Evolutionary conservation across 37 sponge, comb jelly and placozoan species (phyloP), one percentile per base, ranked within the genome.

Genomic region (Crambe crambe): DNA sequence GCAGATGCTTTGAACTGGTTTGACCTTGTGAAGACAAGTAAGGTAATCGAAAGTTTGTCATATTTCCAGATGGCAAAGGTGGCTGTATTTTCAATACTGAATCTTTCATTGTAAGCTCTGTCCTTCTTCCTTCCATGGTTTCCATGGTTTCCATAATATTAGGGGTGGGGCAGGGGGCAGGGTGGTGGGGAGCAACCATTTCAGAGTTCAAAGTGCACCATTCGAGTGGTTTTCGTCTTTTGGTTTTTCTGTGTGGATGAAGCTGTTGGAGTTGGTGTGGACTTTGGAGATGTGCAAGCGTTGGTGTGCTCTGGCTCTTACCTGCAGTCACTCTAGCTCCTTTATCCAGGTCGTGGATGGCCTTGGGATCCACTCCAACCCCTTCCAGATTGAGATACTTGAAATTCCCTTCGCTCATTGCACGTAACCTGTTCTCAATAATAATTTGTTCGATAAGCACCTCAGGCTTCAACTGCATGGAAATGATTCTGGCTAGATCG

Each of bases 401-500:
- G 25, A 54, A 57, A 38, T 66, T 37, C 40, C 32, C 27, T 51
- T 73, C 17, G 40, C 74, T 67, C 68, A 83, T 74, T 2, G 67
- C n/a, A 21, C 75, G 42, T 20, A 83, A 68, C 18, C 58, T 37
- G 15, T 75, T 73, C 56, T 83, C 76, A 35, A 82, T 82, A 1
- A 83, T 51, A 23, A 83, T 36, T 66, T 74, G 83, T 34, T 83
- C 83, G 3, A 64, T 63, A 20, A 74, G 68, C 0, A 83, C 2
- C 6, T 83, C 83, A 30, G 75, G 83, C 65, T 64, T 83, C 26
- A 67, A 5, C 42, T 83, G 83, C 68, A 75, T 73, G 20, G 73
- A 1, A 3, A 83, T 9, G 25, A 83, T 39, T 18, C 58, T 73
- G 1, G 75, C 37, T 6, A 83, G 39, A 0, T 83, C 83, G 3